Evolutionary conservation across 2,797 vertebrate genomes (phyloP).

Genomic region (Pseudochaenichthys georgianus): DNA sequence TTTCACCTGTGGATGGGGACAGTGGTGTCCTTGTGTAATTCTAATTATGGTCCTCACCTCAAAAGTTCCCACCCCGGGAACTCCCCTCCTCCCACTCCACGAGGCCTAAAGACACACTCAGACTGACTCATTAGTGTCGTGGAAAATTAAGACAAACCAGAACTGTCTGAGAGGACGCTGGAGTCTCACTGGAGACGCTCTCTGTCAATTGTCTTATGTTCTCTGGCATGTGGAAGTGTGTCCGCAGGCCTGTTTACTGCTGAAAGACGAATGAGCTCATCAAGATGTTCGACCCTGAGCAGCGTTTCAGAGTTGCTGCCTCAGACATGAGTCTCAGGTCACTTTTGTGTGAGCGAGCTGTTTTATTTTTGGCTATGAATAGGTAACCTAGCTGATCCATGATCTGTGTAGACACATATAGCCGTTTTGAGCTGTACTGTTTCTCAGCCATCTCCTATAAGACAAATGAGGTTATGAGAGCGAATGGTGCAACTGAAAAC

Average conservation of each 20-base stretch:
- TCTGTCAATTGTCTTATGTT: constrained; percentile 66
- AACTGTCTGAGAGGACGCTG: constrained; percentile 56
- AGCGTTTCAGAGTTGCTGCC: constrained; percentile 11
- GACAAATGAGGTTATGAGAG: constrained; percentile 60
- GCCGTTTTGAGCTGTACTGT: constrained; percentile 33
- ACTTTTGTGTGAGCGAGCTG: constrained; percentile 9
- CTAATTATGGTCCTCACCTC: constrained; percentile 81
- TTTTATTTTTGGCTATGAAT: constrained; percentile 37
- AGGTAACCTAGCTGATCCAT: constrained; percentile 12
- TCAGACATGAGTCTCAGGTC: constrained; percentile 26
- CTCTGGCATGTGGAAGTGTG: constrained; percentile 57
- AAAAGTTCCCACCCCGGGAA: constrained; percentile 73
- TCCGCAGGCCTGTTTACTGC: constrained; percentile 50
- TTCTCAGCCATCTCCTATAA: constrained; percentile 47
- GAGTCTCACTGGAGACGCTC: constrained; percentile 49
- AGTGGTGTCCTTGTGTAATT: constrained; percentile 81
- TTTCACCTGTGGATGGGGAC: constrained; percentile 80
- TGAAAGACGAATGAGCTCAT: constrained; percentile 66
- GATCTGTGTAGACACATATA: constrained; percentile 45
- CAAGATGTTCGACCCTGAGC: constrained; percentile 13
- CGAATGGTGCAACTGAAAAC: constrained; percentile 70
- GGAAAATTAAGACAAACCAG: constrained; percentile 68
- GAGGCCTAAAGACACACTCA: constrained; percentile 66
- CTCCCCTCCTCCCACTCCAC: constrained; percentile 60
- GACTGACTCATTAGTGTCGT: constrained; percentile 69